These are phyloP conservation scores for Phortica magna DNA, from an alignment of 2,888 invertebrate species.

Conservation along the genomic window DNA sequence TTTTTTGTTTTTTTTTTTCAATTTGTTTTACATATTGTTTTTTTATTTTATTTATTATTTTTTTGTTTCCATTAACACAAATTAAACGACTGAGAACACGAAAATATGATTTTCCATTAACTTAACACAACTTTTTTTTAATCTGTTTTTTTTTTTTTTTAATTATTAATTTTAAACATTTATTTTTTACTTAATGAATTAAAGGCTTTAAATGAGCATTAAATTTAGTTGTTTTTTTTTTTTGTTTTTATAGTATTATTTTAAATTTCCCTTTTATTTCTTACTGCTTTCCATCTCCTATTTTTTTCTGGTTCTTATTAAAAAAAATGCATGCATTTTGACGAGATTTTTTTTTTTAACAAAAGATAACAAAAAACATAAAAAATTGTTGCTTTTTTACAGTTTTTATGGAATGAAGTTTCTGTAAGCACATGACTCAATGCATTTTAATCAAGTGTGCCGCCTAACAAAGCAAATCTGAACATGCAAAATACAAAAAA, in stretches of 20 bases:
- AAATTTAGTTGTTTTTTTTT: constrained; percentile 42
- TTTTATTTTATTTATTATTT: constrained; percentile 42
- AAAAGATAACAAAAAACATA: constrained; percentile 8
- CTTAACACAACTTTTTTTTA: constrained; percentile 50
- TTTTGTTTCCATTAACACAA: constrained; percentile 49
- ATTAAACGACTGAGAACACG: constrained; percentile 60
- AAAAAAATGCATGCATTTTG: constrained; percentile 16
- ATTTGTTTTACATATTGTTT: background rate
- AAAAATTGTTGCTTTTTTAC: constrained; percentile 46
- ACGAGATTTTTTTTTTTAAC: background rate
- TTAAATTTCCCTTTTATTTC: constrained; percentile 18
- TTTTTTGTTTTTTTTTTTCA: constrained; percentile 2
- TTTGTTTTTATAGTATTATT: constrained; percentile 36
- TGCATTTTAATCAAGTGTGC: background rate
- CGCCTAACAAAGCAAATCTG: background rate
- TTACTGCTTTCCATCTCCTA: constrained; percentile 45
- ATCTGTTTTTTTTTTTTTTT: constrained; percentile 42
- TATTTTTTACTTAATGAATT: constrained; percentile 54
- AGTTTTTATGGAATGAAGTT: constrained; percentile 66
- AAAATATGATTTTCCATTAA: constrained; percentile 48
- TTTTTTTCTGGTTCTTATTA: constrained; percentile 43
- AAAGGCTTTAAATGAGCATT: constrained; percentile 62
- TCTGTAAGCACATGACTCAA: background rate
- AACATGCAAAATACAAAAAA: constrained; percentile 47
- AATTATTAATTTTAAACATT: constrained; percentile 35